Evolutionary conservation across 2,888 invertebrate species (phyloP), one percentile per base, ranked within the genome.

Genomic region (Brachyopa scutellaris): DNA sequence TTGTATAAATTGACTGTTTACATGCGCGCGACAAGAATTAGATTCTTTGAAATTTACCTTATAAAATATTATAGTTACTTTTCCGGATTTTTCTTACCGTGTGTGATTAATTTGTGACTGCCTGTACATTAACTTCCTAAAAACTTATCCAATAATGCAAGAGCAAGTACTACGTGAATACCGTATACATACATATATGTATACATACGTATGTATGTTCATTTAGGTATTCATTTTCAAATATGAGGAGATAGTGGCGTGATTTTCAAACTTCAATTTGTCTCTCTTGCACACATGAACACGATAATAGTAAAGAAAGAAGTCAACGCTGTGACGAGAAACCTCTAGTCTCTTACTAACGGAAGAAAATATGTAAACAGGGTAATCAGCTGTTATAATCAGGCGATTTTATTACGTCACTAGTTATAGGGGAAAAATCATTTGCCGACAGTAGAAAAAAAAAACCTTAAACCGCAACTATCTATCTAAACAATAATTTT

Each of bases 241-340:
- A 33, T 40, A 70, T 76, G 80, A 53, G 62, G 87, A 87, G 87
- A 87, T 87, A 86, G 87, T 90, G 89, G 89, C 89, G 89, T 90
- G 90, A 90, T 89, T 88, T 89, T 88, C 87, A 88, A 89, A 64
- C 69, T 64, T 64, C 47, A 76, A 45, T 80, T 74, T 38, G 76
- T 80, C 80, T 80, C 80, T n/a, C 76, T 80, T 74, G 49, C 80
- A 64, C 80, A 62, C 72, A 66, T 49, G 36, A 73, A 62, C 72
- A 66, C 45, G 36, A 73, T 61, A 5, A 7, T 31, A 47, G 55
- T 42, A 21, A 57, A 57, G 66, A 66, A 57, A 55, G 64, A 72
- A 61, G 64, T 49, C n/a, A 17, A 49, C 26, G 11, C 3, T 33
- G 40, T 55, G 74, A 36, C 59, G 61, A 66, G 66, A 73, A 66